These are phyloP conservation scores for Agrochola macilenta DNA, from an alignment of 2,888 invertebrate species.

Conservation along the genomic window DNA sequence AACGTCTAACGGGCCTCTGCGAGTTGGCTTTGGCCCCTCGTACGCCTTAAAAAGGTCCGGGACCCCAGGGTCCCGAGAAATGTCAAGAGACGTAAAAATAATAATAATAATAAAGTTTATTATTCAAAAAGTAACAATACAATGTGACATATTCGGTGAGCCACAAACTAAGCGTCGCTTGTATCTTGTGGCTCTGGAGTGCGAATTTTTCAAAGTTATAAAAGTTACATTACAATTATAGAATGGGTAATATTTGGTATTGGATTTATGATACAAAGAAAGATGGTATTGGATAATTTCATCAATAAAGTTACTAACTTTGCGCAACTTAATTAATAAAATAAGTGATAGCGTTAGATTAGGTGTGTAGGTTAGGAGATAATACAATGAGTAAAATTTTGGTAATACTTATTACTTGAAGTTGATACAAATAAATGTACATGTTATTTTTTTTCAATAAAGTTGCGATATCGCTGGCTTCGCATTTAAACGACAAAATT, in stretches of 20 bases:
- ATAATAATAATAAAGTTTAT: no score
- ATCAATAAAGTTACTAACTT: not conserved
- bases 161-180: no score
- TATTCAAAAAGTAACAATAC: no score
- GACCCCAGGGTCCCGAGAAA: no score
- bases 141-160: no score
- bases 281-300: not conserved
- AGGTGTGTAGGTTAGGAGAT: not conserved
- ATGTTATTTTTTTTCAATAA: not conserved
- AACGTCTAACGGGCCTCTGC: no score
- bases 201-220: no score
- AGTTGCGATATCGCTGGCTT: not conserved
- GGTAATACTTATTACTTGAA: not conserved
- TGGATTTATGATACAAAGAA: not conserved
- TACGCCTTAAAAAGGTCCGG: no score
- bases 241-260: conserved; percentile 32
- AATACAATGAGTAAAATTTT: not conserved
- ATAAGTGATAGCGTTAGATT: not conserved
- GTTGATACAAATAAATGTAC: not conserved
- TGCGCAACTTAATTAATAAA: not conserved
- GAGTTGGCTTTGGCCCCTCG: no score
- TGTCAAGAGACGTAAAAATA: no score
- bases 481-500: not conserved
- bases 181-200: no score
- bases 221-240: no score